phyloP scores from a whole-genome alignment of 2,113 vertebrate genomes.

The Lanius collurio region DNA sequence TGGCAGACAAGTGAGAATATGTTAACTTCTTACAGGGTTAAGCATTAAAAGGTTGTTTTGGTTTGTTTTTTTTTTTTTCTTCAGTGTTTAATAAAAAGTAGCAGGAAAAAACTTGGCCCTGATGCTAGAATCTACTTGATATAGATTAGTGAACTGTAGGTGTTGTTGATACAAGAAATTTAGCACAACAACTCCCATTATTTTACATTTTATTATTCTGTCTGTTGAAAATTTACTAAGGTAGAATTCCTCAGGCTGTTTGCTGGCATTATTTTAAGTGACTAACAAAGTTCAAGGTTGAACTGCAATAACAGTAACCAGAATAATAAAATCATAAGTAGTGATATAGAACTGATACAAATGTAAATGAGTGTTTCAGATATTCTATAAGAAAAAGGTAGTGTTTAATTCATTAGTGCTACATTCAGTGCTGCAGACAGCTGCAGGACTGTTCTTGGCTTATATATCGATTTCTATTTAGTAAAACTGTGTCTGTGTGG shows the following conservation, averaged over 20 bases:
- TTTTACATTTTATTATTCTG: background rate
- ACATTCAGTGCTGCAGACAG: background rate
- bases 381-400: background rate
- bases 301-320: background rate
- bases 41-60: accelerated
- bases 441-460: background rate
- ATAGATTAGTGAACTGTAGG: background rate
- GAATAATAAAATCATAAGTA: background rate
- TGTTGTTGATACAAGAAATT: background rate
- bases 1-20: background rate
- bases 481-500: background rate
- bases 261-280: background rate
- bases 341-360: background rate
- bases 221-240: background rate
- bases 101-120: background rate
- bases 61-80: background rate
- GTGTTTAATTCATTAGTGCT: background rate
- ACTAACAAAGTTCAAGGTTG: background rate
- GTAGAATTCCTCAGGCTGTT: background rate
- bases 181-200: background rate
- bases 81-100: background rate
- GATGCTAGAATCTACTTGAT: background rate
- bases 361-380: background rate
- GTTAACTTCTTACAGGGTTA: background rate
- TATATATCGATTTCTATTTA: background rate